Evolutionary conservation across 2,888 invertebrate species (phyloP).

Genomic region (Caenorhabditis sp.): DNA sequence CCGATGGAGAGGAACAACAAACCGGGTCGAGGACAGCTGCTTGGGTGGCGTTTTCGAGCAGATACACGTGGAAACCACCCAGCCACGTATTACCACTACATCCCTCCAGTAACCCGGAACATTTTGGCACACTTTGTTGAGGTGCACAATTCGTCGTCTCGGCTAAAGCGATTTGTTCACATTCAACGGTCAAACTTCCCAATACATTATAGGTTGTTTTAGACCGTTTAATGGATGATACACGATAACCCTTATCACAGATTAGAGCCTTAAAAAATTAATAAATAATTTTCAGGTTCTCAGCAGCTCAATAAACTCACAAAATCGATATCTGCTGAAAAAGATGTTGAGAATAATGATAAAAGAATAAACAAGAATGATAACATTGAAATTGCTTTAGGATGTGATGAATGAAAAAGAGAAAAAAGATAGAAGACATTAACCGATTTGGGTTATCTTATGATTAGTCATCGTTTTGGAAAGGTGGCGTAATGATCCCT

Average conservation of each 20-base stretch:
- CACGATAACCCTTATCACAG: conserved; percentile 54
- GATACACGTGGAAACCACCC: conserved; percentile 66
- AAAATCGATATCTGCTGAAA: too few relatives aligned
- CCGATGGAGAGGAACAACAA: conserved; percentile 64
- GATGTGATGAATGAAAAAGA: too few relatives aligned
- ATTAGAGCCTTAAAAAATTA: conserved; percentile 43
- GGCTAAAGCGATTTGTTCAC: conserved; percentile 49
- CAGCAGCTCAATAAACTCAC: too few relatives aligned
- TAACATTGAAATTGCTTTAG: too few relatives aligned
- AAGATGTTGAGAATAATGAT: too few relatives aligned
- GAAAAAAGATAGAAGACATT: too few relatives aligned
- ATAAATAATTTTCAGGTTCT: too few relatives aligned
- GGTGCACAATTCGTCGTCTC: conserved; percentile 50
- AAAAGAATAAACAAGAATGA: too few relatives aligned
- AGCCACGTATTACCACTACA: conserved; percentile 66
- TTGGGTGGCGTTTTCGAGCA: conserved; percentile 65
- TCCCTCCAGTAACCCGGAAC: conserved; percentile 53
- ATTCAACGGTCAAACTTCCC: conserved; percentile 55
- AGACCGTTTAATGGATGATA: conserved; percentile 46
- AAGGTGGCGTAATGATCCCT: too few relatives aligned
- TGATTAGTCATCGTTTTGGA: too few relatives aligned
- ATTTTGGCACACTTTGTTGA: conserved; percentile 55
- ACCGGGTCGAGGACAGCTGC: conserved; percentile 68
- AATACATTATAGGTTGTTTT: conserved; percentile 47
- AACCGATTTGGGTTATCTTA: too few relatives aligned